Conservation (phyloP, 2,797 vertebrate species). For the Falco novaeseelandiae region DNA sequence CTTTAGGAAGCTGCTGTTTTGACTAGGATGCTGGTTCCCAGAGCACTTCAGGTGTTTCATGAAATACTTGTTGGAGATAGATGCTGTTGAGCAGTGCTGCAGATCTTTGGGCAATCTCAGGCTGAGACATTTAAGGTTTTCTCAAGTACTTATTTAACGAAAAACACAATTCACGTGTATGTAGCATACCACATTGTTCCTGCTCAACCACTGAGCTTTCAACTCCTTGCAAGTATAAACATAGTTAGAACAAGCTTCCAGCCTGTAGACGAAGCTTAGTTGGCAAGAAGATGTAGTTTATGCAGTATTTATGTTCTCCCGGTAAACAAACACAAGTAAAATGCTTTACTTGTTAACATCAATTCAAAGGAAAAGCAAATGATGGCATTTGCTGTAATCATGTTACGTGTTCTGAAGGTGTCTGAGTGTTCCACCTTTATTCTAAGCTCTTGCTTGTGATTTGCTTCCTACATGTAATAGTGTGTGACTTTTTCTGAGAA, state of each 20-base stretch:
- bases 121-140: not conserved
- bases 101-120: not conserved
- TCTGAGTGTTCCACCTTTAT: not conserved
- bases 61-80: not conserved
- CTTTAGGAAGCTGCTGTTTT: not conserved
- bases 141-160: not conserved
- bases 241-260: constrained; percentile 29
- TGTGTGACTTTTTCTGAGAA: not conserved
- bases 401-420: not conserved
- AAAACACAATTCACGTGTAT: not conserved
- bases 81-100: not conserved
- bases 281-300: constrained; percentile 38
- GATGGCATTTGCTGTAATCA: constrained; percentile 34
- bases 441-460: constrained; percentile 23
- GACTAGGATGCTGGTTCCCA: not conserved
- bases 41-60: not conserved
- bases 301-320: constrained; percentile 62
- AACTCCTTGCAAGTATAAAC: constrained; percentile 8
- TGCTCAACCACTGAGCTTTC: constrained; percentile 18
- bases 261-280: constrained; percentile 22
- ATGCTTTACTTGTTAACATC: constrained; percentile 45
- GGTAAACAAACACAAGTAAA: constrained; percentile 55
- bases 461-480: not conserved
- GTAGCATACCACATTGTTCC: not conserved
- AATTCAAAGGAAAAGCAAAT: not conserved